Base-by-base conservation (phyloP, 2,797 vertebrate genomes). In the Glossophaga mutica region DNA sequence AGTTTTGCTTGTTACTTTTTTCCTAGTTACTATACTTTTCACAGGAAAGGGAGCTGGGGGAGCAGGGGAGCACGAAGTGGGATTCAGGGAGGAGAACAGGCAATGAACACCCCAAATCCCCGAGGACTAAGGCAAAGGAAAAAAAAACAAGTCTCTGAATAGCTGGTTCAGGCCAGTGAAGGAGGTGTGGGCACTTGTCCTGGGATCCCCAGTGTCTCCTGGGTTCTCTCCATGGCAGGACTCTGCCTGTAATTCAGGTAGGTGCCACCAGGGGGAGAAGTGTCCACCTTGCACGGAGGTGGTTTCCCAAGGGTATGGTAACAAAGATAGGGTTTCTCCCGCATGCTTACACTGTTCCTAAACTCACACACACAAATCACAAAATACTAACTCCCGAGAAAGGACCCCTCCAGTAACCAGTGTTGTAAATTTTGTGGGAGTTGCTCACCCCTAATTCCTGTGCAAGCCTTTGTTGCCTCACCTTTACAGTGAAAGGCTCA, bases 191-290 rank as follows among this genome's bases (percentile, higher is more conserved):
- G 24, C 3, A 0, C 16, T 32, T 39, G 65, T 70, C 48, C 50
- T 85, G 57, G 21, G 46, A 50, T 42, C 48, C 26, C n/a, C 10
- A 78, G 4, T 21, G 4, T 46, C 39, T 21, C 34, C 39, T 8
- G 71, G 16, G 12, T 59, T 57, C 57, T 95, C 71, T 52, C 34
- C 71, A 12, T 34, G 34, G 32, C 37, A 24, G 16, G 29, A 65
- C 76, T 50, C 92, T 93, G 42, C 79, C 65, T 97, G 94, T 70
- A 90, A 92, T 93, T 95, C 94, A 90, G 34, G 34, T 62, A 55
- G 34, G 9, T 37, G 55, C 95, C 94, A 83, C 90, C 62, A 87
- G 90, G 71, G 87, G 94, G 85, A 70, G 95, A 59, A 90, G 29
- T 67, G 46, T 82, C 77, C 50, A 42, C 68, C 50, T 70, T 59